A percentile compares a stretch with the other conserved stretches of the same genome.
These are phyloP conservation scores for Platyrinchus mystaceus DNA, from an alignment of 2,797 vertebrate genomes.

Conservation along the genomic window DNA sequence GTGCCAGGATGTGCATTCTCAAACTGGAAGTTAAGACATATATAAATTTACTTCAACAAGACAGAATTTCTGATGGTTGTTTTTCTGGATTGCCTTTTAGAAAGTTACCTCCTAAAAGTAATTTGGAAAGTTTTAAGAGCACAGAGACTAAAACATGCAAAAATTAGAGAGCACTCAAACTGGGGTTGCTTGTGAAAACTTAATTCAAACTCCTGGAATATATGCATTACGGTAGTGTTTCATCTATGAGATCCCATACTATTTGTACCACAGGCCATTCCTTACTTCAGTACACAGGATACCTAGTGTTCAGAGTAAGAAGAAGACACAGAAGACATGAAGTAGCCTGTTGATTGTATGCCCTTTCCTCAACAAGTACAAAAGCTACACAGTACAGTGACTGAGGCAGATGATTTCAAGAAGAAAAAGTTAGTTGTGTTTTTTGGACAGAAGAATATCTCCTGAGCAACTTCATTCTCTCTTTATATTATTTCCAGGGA, in stretches of 20 bases:
- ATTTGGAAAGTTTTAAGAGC: neutral
- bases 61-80: neutral
- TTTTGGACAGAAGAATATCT: neutral
- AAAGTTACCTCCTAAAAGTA: neutral
- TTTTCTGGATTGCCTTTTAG: neutral
- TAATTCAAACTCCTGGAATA: neutral
- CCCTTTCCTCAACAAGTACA: neutral
- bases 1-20: neutral
- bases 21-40: neutral
- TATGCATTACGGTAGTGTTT: neutral
- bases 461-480: neutral
- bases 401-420: neutral
- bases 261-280: neutral
- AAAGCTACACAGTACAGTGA: neutral
- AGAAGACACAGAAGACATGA: neutral
- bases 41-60: neutral
- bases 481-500: neutral
- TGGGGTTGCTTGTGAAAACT: neutral
- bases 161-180: neutral
- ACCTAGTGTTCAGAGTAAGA: neutral
- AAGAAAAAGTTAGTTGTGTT: neutral
- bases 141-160: neutral
- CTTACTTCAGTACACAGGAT: neutral
- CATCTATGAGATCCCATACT: neutral
- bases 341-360: neutral